Base-by-base conservation (phyloP, 2,797 vertebrate species). In the Artibeus lituratus region DNA sequence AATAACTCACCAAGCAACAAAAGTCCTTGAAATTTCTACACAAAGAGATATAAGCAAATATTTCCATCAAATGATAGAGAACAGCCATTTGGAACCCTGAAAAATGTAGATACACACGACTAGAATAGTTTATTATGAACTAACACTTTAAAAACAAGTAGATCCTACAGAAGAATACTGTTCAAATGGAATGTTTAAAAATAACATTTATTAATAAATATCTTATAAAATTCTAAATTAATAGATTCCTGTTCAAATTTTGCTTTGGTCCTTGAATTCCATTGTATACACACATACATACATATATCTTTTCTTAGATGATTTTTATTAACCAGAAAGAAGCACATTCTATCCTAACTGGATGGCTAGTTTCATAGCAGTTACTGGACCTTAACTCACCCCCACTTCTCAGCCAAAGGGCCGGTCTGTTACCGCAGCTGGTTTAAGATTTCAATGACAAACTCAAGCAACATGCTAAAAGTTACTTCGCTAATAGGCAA, bases 181-280 rank as follows among this genome's bases (percentile, higher is more conserved):
- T 98, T 98, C 98, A 98, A 98, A 98, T 98, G 98, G 98, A 98
- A 98, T 99, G 98, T 98, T 98, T 98, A 98, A 98, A 98, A 99
- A 98, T 98, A 99, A 98, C 98, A 98, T 98, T 99, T 98, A 99
- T 98, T 98, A 99, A 99, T 98, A 99, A 98, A 99, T 99, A 99
- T 98, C 98, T 98, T 98, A 98, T 99, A 99, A 98, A 98, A 98
- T 98, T 98, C 98, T 98, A 99, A 98, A 98, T 98, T 98, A 98
- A 99, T 98, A 98, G 98, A 98, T 98, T 98, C 98, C 98, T 98
- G 98, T 98, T 98, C 98, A 98, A 97, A 98, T 98, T 98, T 98
- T 98, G 98, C 98, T 99, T 99, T 99, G 98, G 98, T 99, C 98
- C 98, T 98, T 98, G 98, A 98, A 96, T 98, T 98, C 90, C 94